A percentile compares a stretch with the other conserved stretches of the same genome.
phyloP scores from a whole-genome alignment of 2,888 invertebrate genomes.

The Hecatera dysodea region DNA sequence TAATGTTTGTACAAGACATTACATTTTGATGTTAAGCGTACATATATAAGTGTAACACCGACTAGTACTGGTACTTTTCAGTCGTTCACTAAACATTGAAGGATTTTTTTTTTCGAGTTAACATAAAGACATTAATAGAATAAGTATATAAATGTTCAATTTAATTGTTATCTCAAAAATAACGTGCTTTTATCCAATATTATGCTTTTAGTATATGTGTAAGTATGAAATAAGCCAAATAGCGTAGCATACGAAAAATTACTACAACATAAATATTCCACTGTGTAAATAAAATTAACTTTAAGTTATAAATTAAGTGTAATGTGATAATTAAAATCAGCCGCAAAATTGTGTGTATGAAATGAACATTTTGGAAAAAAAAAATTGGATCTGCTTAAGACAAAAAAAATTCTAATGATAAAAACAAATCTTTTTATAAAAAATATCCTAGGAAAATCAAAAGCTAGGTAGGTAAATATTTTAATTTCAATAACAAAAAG shows the following conservation, averaged over 20 bases:
- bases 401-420: constrained; percentile 16
- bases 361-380: constrained; percentile 40
- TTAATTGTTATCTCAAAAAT: constrained; percentile 37
- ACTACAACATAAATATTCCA: constrained; percentile 52
- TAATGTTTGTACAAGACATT: constrained; percentile 34
- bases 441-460: constrained; percentile 21
- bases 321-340: constrained; percentile 71
- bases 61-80: constrained; percentile 24
- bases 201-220: constrained; percentile 59
- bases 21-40: constrained; percentile 9
- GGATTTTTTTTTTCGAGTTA: constrained; percentile 10
- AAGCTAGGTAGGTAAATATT: constrained; percentile 6
- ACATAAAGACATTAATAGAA: constrained; percentile 12
- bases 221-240: constrained; percentile 58
- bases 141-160: constrained; percentile 34
- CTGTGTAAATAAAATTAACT: constrained; percentile 57
- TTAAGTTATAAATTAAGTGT: constrained; percentile 65
- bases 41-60: constrained; percentile 19
- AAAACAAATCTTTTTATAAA: constrained; percentile 18
- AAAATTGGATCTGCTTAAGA: constrained; percentile 1
- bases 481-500: constrained; percentile 6
- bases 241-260: constrained; percentile 36
- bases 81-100: constrained; percentile 45
- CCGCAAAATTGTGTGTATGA: constrained; percentile 52
- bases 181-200: constrained; percentile 48